Conservation (phyloP, 92 coral and sea anemone genomes). For the Epizoanthus stellaris region DNA sequence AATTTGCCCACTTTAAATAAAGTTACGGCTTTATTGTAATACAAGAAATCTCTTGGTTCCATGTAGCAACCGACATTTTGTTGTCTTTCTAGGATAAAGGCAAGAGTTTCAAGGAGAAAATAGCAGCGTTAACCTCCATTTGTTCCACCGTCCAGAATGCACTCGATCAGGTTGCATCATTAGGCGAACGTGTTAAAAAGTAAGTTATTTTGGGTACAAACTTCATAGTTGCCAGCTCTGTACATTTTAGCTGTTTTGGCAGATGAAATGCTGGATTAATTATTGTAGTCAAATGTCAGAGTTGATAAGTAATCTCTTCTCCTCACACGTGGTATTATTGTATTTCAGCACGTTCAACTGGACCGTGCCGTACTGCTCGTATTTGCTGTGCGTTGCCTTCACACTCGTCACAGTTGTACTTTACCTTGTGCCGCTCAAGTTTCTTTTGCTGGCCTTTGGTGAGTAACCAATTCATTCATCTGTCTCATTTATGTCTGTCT, state of each 20-base stretch:
- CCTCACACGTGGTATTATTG: neutral
- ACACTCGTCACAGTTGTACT: conserved; percentile 92
- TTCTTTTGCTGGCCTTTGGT: conserved; percentile 93
- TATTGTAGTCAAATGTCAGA: neutral
- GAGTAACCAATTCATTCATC: conserved; percentile 6
- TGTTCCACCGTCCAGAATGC: conserved; percentile 98
- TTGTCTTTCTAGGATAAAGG: conserved; percentile 85
- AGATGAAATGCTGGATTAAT: no score
- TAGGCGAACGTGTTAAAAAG: conserved; percentile 96
- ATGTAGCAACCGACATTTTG: conserved; percentile 21
- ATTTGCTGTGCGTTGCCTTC: conserved; percentile 89
- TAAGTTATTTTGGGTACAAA: conserved; percentile 39
- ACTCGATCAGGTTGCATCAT: conserved; percentile 90
- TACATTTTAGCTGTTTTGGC: no score
- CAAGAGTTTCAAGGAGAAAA: conserved; percentile 95
- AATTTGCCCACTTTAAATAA: no score
- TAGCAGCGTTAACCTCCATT: conserved; percentile 89
- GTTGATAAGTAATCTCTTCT: no score
- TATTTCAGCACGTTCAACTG: conserved; percentile 93
- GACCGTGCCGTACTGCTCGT: conserved; percentile 97
- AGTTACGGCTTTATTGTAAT: no score
- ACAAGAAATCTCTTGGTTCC: neutral
- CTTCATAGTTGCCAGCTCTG: neutral
- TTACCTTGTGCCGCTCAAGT: conserved; percentile 94
- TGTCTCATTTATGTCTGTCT: neutral